Evolutionary conservation across 2,797 vertebrate species (phyloP).

Genomic region (Leptodactylus fallax): DNA sequence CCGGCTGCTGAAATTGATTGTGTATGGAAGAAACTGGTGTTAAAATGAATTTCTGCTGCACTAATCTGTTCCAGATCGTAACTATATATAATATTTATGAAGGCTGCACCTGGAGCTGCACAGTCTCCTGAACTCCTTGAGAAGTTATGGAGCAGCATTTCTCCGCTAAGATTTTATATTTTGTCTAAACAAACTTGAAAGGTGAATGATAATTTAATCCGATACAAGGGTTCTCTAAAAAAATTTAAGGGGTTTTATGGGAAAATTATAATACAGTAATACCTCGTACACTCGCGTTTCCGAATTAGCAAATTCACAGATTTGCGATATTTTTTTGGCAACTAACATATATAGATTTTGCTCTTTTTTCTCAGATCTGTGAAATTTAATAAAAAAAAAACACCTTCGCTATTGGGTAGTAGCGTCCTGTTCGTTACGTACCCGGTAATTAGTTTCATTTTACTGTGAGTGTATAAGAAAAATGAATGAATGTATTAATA

Average conservation of each 20-base stretch:
- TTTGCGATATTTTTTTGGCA: too few species aligned
- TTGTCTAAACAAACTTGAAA: constrained; percentile 22
- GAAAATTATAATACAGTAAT: too few species aligned
- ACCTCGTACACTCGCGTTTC: too few species aligned
- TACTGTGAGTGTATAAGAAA: too few species aligned
- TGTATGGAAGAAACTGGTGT: constrained; percentile 36
- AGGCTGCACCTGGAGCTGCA: constrained; percentile 9
- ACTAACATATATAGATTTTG: too few species aligned
- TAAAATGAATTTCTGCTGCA: constrained; percentile 37
- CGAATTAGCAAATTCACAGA: too few species aligned
- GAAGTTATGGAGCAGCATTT: constrained; percentile 16
- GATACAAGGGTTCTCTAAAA: background rate
- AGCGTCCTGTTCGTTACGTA: too few species aligned
- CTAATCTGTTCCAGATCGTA: constrained; percentile 51
- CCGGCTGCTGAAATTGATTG: constrained; percentile 53
- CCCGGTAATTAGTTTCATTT: too few species aligned
- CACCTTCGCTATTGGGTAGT: too few species aligned
- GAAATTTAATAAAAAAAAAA: too few species aligned
- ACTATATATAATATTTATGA: constrained; percentile 46
- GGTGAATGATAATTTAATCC: background rate
- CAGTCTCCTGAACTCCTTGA: constrained; percentile 14
- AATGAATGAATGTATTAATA: too few species aligned
- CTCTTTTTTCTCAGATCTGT: too few species aligned
- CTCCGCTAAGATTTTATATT: background rate
- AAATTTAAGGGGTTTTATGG: background rate